Conservation (phyloP, 2,113 vertebrate species). For the Phalacrocorax pelagicus region DNA sequence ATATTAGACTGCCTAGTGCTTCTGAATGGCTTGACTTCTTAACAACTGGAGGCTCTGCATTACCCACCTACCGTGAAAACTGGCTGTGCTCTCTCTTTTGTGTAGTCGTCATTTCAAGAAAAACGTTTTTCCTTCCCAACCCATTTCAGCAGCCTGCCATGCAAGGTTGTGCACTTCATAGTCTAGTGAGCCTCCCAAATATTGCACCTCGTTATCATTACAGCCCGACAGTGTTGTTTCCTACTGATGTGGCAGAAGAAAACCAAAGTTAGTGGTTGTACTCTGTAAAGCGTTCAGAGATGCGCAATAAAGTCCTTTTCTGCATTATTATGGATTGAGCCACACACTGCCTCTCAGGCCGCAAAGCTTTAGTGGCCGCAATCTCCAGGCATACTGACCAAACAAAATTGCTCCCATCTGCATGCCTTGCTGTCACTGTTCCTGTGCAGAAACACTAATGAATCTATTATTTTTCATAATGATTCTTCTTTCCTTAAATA, state of each 20-base stretch:
- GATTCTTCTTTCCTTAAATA: conserved; percentile 15
- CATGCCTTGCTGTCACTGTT: background rate
- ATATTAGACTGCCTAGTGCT: conserved; percentile 51
- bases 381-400: background rate
- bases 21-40: conserved; percentile 35
- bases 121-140: conserved; percentile 40
- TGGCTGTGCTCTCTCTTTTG: conserved; percentile 63
- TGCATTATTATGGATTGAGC: background rate
- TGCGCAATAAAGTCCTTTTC: background rate
- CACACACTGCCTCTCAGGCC: background rate
- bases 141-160: conserved; percentile 32
- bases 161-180: conserved; percentile 35
- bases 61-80: conserved; percentile 60
- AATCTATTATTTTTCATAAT: background rate
- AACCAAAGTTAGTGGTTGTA: background rate
- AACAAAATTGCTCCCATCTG: background rate
- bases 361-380: background rate
- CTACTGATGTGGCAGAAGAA: background rate
- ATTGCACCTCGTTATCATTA: conserved; percentile 1
- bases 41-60: conserved; percentile 46
- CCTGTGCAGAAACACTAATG: background rate
- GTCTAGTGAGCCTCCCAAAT: conserved; percentile 21
- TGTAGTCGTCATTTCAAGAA: conserved; percentile 14
- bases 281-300: background rate
- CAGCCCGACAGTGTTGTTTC: background rate